phyloP scores from a whole-genome alignment of 1,140 invertebrate species.

The Camponotus pennsylvanicus region DNA sequence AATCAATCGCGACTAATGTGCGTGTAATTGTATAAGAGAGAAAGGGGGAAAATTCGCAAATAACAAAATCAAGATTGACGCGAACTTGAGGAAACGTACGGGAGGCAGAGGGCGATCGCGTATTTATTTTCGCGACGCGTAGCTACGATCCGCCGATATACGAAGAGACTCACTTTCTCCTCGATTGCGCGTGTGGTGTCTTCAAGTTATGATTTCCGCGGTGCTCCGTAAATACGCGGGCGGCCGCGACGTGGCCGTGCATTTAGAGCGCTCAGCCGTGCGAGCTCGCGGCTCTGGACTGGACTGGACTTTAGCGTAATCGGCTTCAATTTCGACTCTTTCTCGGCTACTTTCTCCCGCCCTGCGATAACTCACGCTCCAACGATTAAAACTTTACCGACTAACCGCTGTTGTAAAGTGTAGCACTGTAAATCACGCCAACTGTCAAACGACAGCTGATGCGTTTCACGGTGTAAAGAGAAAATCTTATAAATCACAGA shows the following conservation, averaged over 20 bases:
- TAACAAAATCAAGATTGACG: background rate
- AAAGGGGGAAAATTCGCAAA: too few species aligned
- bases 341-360: slow-evolving; percentile 45
- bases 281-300: slow-evolving; percentile 39
- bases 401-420: slow-evolving; percentile 22
- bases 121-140: slow-evolving; percentile 12
- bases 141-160: background rate
- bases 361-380: slow-evolving; percentile 38
- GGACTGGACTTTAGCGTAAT: slow-evolving; percentile 27
- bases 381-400: slow-evolving; percentile 40
- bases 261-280: slow-evolving; percentile 51
- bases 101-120: background rate
- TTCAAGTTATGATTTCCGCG: slow-evolving; percentile 70
- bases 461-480: background rate
- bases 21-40: too few species aligned
- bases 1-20: too few species aligned
- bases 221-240: slow-evolving; percentile 67
- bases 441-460: slow-evolving; percentile 7
- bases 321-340: slow-evolving; percentile 45
- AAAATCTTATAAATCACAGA: slow-evolving; percentile 23
- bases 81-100: background rate
- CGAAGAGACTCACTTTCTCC: slow-evolving; percentile 63
- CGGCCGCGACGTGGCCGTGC: slow-evolving; percentile 28
- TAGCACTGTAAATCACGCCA: slow-evolving; percentile 6
- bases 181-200: slow-evolving; percentile 50